Conservation (phyloP, 2,797 vertebrate species). For the Mionectes olivaceus region DNA sequence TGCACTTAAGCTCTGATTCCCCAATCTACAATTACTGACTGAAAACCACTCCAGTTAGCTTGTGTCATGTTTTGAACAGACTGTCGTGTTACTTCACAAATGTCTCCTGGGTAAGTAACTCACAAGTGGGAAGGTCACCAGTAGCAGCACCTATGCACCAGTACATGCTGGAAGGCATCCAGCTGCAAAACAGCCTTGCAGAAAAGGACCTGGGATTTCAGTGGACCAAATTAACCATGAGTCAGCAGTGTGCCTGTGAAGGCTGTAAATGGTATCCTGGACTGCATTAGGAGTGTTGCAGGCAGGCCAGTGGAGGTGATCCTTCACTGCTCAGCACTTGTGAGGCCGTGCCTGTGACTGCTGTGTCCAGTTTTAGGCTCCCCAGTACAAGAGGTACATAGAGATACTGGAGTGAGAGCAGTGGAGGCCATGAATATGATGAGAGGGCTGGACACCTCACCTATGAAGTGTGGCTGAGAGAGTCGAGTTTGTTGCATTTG, state of each 20-base stretch:
- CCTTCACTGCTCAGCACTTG: neutral
- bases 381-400: neutral
- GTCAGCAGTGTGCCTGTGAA: neutral
- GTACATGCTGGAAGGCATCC: accelerated
- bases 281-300: neutral
- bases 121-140: neutral
- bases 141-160: neutral
- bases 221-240: neutral
- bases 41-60: neutral
- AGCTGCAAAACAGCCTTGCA: neutral
- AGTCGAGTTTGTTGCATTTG: neutral
- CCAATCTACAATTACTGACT: neutral
- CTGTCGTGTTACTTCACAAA: neutral
- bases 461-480: neutral
- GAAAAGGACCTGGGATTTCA: neutral
- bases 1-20: neutral
- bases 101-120: neutral
- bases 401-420: neutral
- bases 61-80: neutral
- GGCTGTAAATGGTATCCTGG: neutral
- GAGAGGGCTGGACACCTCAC: neutral
- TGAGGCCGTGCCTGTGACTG: neutral
- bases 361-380: neutral
- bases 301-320: neutral
- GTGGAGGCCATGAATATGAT: neutral